A percentile compares a stretch with the other conserved stretches of the same genome.
phyloP scores from a whole-genome alignment of 1,140 invertebrate genomes.

The Euschistus heros region DNA sequence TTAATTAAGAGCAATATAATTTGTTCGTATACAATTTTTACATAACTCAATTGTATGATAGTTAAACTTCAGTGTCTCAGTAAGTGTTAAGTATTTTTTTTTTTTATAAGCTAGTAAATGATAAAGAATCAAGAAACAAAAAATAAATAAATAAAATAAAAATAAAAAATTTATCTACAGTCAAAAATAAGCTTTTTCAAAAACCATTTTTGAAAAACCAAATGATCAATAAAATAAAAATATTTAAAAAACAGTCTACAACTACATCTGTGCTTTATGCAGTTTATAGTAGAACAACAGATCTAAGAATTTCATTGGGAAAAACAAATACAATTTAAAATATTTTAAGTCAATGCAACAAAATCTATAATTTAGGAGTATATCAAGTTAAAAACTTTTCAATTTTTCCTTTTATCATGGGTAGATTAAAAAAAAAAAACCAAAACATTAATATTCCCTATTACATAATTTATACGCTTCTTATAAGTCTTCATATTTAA shows the following conservation, averaged over 20 bases:
- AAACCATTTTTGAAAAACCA: background rate
- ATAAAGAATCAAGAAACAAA: too few relatives aligned
- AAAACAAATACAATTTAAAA: background rate
- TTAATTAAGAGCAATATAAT: too few relatives aligned
- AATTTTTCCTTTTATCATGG: background rate
- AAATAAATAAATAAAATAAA: too few relatives aligned
- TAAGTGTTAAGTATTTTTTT: too few relatives aligned
- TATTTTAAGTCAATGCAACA: conserved; percentile 13
- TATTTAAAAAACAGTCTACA: conserved; percentile 1
- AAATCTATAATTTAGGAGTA: conserved; percentile 6
- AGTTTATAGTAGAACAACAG: conserved; percentile 5
- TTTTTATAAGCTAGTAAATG: too few relatives aligned
- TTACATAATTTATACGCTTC: background rate
- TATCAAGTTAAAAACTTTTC: background rate
- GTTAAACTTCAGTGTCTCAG: background rate
- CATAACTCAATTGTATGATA: background rate
- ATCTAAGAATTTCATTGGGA: conserved; percentile 6
- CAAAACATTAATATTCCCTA: background rate
- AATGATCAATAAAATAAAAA: conserved; percentile 1
- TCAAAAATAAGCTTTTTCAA: too few relatives aligned
- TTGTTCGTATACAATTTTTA: conserved; percentile 10
- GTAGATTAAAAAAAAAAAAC: background rate
- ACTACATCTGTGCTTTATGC: conserved; percentile 6
- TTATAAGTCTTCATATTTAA: background rate
- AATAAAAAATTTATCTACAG: too few relatives aligned